phyloP scores from a whole-genome alignment of 2,888 invertebrate genomes.

The Drosophila recens region DNA sequence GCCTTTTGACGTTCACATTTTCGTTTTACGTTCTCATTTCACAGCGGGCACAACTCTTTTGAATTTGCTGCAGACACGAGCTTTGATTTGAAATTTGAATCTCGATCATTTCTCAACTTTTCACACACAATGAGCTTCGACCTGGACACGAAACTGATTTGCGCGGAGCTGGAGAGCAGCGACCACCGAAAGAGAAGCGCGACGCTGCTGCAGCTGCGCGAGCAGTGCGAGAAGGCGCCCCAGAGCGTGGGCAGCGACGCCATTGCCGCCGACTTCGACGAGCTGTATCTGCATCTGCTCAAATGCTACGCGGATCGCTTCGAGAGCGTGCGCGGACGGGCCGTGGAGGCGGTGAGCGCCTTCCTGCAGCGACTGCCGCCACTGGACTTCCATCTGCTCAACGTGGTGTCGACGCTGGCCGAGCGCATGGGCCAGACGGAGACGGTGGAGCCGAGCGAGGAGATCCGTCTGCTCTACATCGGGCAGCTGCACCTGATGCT shows the following conservation, averaged over 20 bases:
- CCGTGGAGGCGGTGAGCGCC: constrained; percentile 72
- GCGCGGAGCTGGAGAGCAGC: constrained; percentile 51
- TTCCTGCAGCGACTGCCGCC: constrained; percentile 86
- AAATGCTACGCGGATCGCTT: constrained; percentile 84
- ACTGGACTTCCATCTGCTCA: constrained; percentile 90
- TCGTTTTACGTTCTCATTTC: constrained; percentile 41
- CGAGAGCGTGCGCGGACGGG: constrained; percentile 82
- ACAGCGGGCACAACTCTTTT: constrained; percentile 32
- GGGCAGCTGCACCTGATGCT: constrained; percentile 89
- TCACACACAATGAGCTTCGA: constrained; percentile 43
- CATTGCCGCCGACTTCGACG: constrained; percentile 74
- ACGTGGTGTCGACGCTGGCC: constrained; percentile 90
- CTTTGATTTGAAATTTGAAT: constrained; percentile 17
- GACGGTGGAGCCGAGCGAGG: constrained; percentile 90
- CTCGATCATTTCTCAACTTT: background rate
- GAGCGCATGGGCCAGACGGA: constrained; percentile 92
- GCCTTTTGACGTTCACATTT: constrained; percentile 36
- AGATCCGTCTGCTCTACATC: constrained; percentile 91
- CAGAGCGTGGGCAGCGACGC: constrained; percentile 23
- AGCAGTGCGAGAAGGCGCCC: constrained; percentile 29
- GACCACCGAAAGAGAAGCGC: constrained; percentile 63
- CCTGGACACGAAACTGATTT: constrained; percentile 56
- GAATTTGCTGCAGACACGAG: constrained; percentile 19
- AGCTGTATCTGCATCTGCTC: constrained; percentile 82
- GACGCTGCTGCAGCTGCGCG: constrained; percentile 51